These are phyloP conservation scores for Drosophila saltans DNA, from an alignment of 1,140 invertebrate species.

Conservation along the genomic window DNA sequence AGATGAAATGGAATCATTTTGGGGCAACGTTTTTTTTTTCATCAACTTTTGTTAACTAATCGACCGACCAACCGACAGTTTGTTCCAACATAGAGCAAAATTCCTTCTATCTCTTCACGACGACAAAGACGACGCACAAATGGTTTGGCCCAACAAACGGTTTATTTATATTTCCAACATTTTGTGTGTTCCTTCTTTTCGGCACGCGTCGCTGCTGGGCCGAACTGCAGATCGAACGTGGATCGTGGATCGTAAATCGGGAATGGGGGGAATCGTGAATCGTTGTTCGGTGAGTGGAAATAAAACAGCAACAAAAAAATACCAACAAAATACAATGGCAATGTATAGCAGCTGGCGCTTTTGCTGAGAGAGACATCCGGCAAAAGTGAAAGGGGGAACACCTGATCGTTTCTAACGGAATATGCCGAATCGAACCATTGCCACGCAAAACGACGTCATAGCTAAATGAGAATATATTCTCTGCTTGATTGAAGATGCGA, in stretches of 20 bases:
- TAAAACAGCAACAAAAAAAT: too few species aligned
- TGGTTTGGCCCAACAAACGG: slow-evolving; percentile 38
- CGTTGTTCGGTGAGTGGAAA: slow-evolving; percentile 3
- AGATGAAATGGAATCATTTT: slow-evolving; percentile 36
- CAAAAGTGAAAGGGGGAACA: slow-evolving; percentile 18
- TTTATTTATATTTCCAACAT: slow-evolving; percentile 56
- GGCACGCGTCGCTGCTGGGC: slow-evolving; percentile 29
- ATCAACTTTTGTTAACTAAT: not conserved
- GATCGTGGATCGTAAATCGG: slow-evolving; percentile 30
- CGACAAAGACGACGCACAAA: slow-evolving; percentile 54
- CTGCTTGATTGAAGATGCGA: slow-evolving; percentile 21
- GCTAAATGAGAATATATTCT: slow-evolving; percentile 11
- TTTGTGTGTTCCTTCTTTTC: slow-evolving; percentile 8
- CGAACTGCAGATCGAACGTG: slow-evolving; percentile 12
- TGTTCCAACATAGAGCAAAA: not conserved
- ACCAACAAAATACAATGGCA: not conserved
- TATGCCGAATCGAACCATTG: slow-evolving; percentile 5
- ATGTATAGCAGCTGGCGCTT: slow-evolving; percentile 19
- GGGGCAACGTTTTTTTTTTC: slow-evolving; percentile 20
- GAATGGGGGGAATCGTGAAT: not conserved
- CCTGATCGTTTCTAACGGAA: slow-evolving; percentile 32
- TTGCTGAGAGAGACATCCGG: slow-evolving; percentile 60
- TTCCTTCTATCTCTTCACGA: slow-evolving; percentile 18
- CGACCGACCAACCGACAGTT: slow-evolving; percentile 12
- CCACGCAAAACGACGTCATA: slow-evolving; percentile 7